Evolutionary conservation across 2,888 invertebrate genomes (phyloP).

Genomic region (Xestoiulus laeticollis): DNA sequence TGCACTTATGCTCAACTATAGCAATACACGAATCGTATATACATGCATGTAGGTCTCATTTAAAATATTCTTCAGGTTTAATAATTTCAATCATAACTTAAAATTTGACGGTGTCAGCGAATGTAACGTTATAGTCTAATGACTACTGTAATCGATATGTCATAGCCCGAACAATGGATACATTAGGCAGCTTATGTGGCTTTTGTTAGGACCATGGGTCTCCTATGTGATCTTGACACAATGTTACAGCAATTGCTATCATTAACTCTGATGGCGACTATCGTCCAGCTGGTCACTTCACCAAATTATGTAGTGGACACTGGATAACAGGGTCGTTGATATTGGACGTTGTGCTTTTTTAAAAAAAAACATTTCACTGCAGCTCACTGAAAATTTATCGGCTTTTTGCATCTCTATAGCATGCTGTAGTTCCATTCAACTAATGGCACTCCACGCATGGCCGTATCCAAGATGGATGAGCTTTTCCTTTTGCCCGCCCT

Average conservation of each 20-base stretch:
- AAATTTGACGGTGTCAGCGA: not conserved
- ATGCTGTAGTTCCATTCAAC: not conserved
- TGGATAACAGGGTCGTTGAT: not conserved
- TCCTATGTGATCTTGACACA: not conserved
- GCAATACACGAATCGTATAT: too few relatives aligned
- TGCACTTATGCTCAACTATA: too few relatives aligned
- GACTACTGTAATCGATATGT: not conserved
- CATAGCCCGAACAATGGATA: not conserved
- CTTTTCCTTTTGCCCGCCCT: not conserved
- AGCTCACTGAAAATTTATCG: not conserved
- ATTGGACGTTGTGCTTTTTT: not conserved
- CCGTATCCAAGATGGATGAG: not conserved
- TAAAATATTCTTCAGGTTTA: too few relatives aligned
- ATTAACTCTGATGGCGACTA: not conserved
- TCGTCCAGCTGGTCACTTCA: not conserved
- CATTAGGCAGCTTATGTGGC: not conserved
- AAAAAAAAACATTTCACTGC: too few relatives aligned
- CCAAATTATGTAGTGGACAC: not conserved
- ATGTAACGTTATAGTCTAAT: not conserved
- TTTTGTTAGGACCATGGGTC: not conserved
- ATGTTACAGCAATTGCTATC: not conserved
- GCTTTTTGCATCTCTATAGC: not conserved
- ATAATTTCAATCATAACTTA: too few relatives aligned
- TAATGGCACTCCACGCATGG: not conserved
- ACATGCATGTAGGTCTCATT: too few relatives aligned